Evolutionary conservation across 2,797 vertebrate species (phyloP), one percentile per base, ranked within the genome.

Genomic region (Varecia variegata): DNA sequence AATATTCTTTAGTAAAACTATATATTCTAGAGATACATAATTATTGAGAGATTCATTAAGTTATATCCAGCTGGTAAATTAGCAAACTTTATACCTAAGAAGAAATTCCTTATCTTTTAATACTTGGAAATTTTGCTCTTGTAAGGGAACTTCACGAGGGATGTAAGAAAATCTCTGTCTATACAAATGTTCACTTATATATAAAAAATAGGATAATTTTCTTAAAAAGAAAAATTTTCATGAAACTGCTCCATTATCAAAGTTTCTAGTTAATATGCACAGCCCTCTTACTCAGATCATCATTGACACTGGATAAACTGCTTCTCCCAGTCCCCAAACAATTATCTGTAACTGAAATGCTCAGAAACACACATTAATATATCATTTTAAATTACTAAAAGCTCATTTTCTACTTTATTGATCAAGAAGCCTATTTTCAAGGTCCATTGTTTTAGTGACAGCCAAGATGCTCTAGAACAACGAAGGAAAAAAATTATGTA

Each of bases 11-110:
- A 94, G 38, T 13, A 92, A 74, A 43, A 92, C 25, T 77, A 67
- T 32, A 74, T 86, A 56, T 58, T 83, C 58, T 38, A 65, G 54
- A 93, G 18, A 87, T 45, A 84, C 0, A 4, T 43, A 77, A 89
- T 87, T 80, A 73, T 86, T 87, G 92, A 95, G 95, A 95, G 30
- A 93, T 21, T 87, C 50, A 93, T 17, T 30, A 90, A 74, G 79
- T 94, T 90, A 15, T 1, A 94, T 67, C 40, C 32, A 94, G 15
- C 23, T 89, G 35, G 54, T 93, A 88, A 90, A 95, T 94, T 65
- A 93, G 54, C 56, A 89, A 93, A 94, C 21, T 77, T 67, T 52
- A 80, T 68, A 56, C 7, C 62, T 93, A 50, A 70, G 11, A 50
- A 94, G 20, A 93, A 79, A 82, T 80, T 30, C 17, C 40, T 88